A percentile compares a stretch with the other conserved stretches of the same genome.
These are phyloP conservation scores for Caenorhabditis sinica DNA, from an alignment of 2,888 invertebrate species.

Conservation along the genomic window DNA sequence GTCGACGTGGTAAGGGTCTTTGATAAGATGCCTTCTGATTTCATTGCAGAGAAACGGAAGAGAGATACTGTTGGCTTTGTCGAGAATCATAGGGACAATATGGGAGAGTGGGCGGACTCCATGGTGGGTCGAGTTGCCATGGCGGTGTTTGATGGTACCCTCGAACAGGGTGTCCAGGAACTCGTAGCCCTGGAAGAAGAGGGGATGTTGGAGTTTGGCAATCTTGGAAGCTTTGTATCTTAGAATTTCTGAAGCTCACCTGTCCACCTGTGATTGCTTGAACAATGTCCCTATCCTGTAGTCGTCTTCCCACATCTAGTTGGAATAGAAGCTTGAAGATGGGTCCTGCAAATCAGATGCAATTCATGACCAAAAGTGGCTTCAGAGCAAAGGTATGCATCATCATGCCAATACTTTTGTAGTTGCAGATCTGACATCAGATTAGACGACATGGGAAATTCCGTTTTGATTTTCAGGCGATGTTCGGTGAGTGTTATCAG, in stretches of 20 bases:
- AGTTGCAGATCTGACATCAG: no score
- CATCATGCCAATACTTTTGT: no score
- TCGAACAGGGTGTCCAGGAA: slow-evolving; percentile 58
- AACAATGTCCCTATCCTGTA: slow-evolving; percentile 51
- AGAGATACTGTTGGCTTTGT: slow-evolving; percentile 48
- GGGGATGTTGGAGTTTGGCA: neutral
- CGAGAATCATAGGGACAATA: slow-evolving; percentile 49
- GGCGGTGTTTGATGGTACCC: slow-evolving; percentile 53
- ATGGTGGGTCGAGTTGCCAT: slow-evolving; percentile 42
- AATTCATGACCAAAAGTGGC: no score
- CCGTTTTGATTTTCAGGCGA: no score
- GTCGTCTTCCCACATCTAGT: slow-evolving; percentile 28
- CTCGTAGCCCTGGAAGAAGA: slow-evolving; percentile 37
- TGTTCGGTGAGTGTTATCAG: no score
- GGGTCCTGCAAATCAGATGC: slow-evolving; percentile 25
- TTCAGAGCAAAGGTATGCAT: no score
- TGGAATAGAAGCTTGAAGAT: slow-evolving; percentile 58
- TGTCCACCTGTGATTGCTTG: slow-evolving; percentile 49
- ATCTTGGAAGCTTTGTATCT: neutral
- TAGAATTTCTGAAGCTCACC: neutral
- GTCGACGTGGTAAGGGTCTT: slow-evolving; percentile 62
- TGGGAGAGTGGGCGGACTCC: slow-evolving; percentile 57
- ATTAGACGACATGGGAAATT: no score
- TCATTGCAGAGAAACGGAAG: slow-evolving; percentile 54
- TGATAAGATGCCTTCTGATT: slow-evolving; percentile 48